Conservation (phyloP, 2,888 invertebrate genomes). For the Synanthedon formicaeformis region DNA sequence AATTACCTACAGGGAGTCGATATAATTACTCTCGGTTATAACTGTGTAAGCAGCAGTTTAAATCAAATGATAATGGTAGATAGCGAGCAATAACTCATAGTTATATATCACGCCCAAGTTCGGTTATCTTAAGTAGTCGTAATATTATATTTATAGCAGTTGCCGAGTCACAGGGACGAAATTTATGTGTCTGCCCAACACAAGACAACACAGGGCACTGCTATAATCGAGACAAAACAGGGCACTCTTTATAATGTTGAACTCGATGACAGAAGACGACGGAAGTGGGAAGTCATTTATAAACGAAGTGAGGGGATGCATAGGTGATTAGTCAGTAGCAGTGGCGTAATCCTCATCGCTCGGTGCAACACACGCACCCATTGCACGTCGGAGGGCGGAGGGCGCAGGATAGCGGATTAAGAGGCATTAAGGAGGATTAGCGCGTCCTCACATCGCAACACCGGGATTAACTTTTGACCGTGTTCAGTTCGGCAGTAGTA, state of each 20-base stretch:
- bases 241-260: too few species aligned
- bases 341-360: neutral
- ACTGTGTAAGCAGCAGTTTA: neutral
- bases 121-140: too few species aligned
- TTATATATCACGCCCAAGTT: neutral
- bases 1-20: neutral
- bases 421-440: too few species aligned
- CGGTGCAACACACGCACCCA: neutral
- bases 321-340: slow-evolving; percentile 14
- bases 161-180: too few species aligned
- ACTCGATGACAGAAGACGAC: slow-evolving; percentile 3
- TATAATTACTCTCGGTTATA: neutral
- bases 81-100: neutral
- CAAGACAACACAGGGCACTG: too few species aligned
- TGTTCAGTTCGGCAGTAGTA: slow-evolving; percentile 15
- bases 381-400: too few species aligned
- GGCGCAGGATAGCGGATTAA: too few species aligned
- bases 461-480: neutral
- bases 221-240: too few species aligned
- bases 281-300: slow-evolving; percentile 3
- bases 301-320: neutral
- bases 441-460: too few species aligned
- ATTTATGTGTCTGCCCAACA: too few species aligned
- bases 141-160: too few species aligned
- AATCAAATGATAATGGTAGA: neutral